Evolutionary conservation across 1,140 invertebrate genomes (phyloP).

Genomic region (Mactra quadrangularis): DNA sequence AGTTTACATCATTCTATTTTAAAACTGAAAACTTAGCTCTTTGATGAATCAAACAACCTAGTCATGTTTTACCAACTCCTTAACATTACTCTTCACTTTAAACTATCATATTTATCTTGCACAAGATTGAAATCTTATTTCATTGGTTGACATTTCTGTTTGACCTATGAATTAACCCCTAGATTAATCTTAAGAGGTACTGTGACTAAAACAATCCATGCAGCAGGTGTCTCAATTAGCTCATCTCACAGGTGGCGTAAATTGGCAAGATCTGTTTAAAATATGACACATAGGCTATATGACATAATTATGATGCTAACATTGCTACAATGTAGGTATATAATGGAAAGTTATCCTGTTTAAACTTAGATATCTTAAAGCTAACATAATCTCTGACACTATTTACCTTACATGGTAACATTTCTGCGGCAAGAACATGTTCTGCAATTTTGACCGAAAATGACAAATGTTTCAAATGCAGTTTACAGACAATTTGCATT

Average conservation of each 20-base stretch:
- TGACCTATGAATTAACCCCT: conserved; percentile 33
- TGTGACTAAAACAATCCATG: conserved; percentile 5
- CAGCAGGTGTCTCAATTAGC: conserved; percentile 41
- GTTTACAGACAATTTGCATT: too few relatives aligned
- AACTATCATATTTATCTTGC: conserved; percentile 21
- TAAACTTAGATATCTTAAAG: too few relatives aligned
- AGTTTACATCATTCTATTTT: conserved; percentile 5
- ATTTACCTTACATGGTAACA: too few relatives aligned
- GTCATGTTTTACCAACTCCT: neutral
- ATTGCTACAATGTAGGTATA: neutral
- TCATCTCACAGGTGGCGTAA: conserved; percentile 36
- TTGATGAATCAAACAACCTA: conserved; percentile 24
- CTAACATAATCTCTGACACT: too few relatives aligned
- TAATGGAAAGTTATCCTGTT: conserved; percentile 4
- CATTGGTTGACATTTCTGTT: too few relatives aligned
- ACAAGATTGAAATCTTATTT: too few relatives aligned
- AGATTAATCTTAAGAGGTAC: conserved; percentile 5
- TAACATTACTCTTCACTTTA: neutral
- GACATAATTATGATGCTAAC: conserved; percentile 30
- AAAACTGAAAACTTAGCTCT: conserved; percentile 10
- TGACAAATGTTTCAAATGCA: too few relatives aligned
- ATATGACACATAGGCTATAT: conserved; percentile 25
- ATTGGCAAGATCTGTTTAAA: conserved; percentile 31
- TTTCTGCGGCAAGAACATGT: too few relatives aligned
- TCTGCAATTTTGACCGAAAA: too few relatives aligned